Base-by-base conservation (phyloP, 1,140 invertebrate species). In the Fopius arisanus region DNA sequence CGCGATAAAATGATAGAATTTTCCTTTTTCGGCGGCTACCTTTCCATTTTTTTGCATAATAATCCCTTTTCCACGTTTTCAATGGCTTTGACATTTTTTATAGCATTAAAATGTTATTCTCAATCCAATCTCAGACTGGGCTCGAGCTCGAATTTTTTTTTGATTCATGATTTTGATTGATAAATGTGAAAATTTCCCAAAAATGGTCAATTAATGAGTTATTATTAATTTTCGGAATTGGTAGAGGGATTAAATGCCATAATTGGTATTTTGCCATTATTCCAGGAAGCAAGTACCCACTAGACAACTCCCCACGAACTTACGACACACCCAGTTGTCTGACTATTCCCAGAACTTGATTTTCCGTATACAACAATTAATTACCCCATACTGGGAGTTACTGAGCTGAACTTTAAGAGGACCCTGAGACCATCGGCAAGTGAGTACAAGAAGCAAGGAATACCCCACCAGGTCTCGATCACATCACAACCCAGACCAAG, bases 291-390 rank as follows among this genome's bases (percentile, higher is more conserved):
- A 68, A 43, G 43, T 68, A 41, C 66, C 66, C 16, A 68, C 37
- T 68, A 37, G 33, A 59, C 21, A 26, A 59, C 23, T 68, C 21
- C 40, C 23, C 16, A 12, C 3, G 28, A 66, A 66, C 19, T 59
- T 59, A 23, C 37, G 66, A 31, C 23, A 68, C 23, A 28, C 23
- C 33, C 37, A 19, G 43, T 21, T 43, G 37, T 23, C 40, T 41
- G 40, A 28, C 37, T 68, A 68, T 43, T 41, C 37, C 40, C 28
- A 68, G 33, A 68, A 40, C 16, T 68, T 68, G 66, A 40, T 68
- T 48, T 48, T 68, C 33, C 14, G 66, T 68, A 65, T 75, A 72
- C 69, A 72, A 68, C 66, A 75, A 75, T 75, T 75, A 75, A 75
- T 75, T 72, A 75, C 67, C 41, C 48, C 37, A 65, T 75, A 75